These are phyloP conservation scores for Nebria brevicollis DNA, from an alignment of 2,888 invertebrate species.

Conservation along the genomic window DNA sequence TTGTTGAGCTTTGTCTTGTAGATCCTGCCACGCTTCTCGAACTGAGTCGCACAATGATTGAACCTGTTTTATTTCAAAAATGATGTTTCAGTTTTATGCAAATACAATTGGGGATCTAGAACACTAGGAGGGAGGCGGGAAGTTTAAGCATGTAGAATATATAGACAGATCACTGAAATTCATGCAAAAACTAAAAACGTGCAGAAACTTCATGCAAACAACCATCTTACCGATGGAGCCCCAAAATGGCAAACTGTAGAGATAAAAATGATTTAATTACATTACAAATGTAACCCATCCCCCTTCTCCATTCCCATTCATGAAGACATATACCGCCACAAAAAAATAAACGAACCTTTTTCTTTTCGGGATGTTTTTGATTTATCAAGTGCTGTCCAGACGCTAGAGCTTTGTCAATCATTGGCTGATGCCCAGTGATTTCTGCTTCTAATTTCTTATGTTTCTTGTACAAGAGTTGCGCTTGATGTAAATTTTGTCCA, in stretches of 20 bases:
- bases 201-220: slow-evolving; percentile 15
- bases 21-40: slow-evolving; percentile 77
- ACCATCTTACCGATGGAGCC: slow-evolving; percentile 31
- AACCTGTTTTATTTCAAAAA: slow-evolving; percentile 66
- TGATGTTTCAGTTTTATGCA: neutral
- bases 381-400: slow-evolving; percentile 80
- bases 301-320: too few relatives aligned
- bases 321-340: neutral
- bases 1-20: slow-evolving; percentile 76
- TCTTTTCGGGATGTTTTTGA: slow-evolving; percentile 81
- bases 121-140: too few relatives aligned
- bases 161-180: neutral
- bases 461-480: slow-evolving; percentile 91
- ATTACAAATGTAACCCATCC: neutral
- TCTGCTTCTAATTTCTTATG: slow-evolving; percentile 94
- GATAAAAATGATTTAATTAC: slow-evolving; percentile 12
- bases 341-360: slow-evolving; percentile 67
- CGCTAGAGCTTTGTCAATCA: slow-evolving; percentile 84
- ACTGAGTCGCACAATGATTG: slow-evolving; percentile 78
- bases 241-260: slow-evolving; percentile 24
- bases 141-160: too few relatives aligned
- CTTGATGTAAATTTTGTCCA: slow-evolving; percentile 90
- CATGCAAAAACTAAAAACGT: neutral
- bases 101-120: too few relatives aligned
- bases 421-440: slow-evolving; percentile 84